Conservation (phyloP, 2,888 invertebrate genomes). For the Limnephilus marmoratus region DNA sequence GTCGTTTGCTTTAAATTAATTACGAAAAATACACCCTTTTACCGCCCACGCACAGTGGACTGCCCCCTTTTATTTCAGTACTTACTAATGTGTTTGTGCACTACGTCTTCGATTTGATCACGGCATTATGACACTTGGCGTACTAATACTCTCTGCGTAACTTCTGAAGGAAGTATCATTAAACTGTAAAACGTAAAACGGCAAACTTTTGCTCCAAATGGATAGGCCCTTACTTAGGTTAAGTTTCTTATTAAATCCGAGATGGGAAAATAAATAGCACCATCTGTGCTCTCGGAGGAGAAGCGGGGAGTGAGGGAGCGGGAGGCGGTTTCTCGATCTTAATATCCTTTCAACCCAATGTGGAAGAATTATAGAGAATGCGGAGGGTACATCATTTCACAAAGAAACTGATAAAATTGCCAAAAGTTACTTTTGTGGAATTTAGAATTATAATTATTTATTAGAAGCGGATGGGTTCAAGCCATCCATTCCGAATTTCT, state of each 20-base stretch:
- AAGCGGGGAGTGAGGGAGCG: not conserved
- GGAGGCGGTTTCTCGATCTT: not conserved
- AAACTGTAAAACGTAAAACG: constrained; percentile 53
- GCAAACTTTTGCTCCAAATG: constrained; percentile 47
- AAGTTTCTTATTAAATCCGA: constrained; percentile 63
- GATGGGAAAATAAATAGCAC: constrained; percentile 56
- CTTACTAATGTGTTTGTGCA: not conserved
- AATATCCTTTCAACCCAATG: constrained; percentile 25
- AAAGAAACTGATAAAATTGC: not conserved
- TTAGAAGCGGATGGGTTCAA: too few relatives aligned
- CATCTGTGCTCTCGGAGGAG: constrained; percentile 57
- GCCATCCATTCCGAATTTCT: too few relatives aligned
- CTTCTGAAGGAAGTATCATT: constrained; percentile 54
- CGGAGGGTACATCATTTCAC: not conserved
- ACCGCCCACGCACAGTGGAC: too few relatives aligned
- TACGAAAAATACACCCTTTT: too few relatives aligned
- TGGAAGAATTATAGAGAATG: not conserved
- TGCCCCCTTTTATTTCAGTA: not conserved
- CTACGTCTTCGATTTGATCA: not conserved
- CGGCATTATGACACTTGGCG: not conserved
- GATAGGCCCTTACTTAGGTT: constrained; percentile 51
- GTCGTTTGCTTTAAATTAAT: too few relatives aligned
- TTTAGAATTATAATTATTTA: too few relatives aligned
- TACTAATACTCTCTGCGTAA: not conserved
- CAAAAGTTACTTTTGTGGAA: too few relatives aligned